Evolutionary conservation across 2,113 vertebrate species (phyloP).

Genomic region (Mirza zaza): DNA sequence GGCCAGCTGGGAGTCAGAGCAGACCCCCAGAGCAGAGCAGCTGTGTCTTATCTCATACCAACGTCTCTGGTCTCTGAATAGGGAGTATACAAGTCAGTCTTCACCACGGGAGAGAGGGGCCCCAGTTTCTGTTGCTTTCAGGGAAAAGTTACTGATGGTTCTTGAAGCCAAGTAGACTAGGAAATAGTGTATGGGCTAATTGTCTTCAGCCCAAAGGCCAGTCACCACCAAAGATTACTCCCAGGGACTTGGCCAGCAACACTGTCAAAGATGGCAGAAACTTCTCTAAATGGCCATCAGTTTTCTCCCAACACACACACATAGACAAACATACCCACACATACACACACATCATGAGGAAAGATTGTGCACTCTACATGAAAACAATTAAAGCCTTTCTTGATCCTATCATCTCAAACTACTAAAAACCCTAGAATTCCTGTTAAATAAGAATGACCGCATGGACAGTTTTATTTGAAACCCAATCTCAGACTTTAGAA

Average conservation of each 20-base stretch:
- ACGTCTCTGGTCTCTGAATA: background rate
- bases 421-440: constrained; percentile 16
- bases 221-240: background rate
- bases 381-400: constrained; percentile 41
- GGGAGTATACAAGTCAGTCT: background rate
- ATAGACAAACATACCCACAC: background rate
- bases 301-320: background rate
- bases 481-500: constrained; percentile 46
- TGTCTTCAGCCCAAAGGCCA: background rate
- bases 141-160: background rate
- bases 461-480: background rate
- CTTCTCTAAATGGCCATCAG: background rate
- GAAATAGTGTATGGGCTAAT: background rate
- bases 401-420: background rate
- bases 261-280: constrained; percentile 7
- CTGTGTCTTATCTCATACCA: background rate
- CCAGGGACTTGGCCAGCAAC: background rate
- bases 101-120: background rate
- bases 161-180: background rate
- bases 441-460: constrained; percentile 14
- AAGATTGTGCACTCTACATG: background rate
- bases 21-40: too few species aligned
- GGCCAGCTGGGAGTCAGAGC: background rate
- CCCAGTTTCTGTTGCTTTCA: background rate
- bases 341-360: background rate